phyloP scores from a whole-genome alignment of 2,113 vertebrate species.

The Ifrita kowaldi region DNA sequence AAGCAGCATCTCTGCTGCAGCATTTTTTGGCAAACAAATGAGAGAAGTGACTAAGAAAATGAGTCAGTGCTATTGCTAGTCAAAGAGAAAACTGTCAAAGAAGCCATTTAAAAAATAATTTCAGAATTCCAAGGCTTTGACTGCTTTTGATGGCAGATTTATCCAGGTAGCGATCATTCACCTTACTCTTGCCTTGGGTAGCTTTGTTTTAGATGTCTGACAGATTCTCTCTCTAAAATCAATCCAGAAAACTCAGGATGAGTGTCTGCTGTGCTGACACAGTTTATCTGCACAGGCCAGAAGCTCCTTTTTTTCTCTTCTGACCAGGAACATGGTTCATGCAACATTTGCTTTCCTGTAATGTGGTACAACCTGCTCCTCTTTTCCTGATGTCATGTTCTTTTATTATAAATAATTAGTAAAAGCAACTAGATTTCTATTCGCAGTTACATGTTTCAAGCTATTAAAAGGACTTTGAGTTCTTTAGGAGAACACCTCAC shows the following conservation, averaged over 20 bases:
- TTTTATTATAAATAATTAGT: neutral
- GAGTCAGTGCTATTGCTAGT: neutral
- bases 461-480: neutral
- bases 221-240: neutral
- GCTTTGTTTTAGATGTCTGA: neutral
- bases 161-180: neutral
- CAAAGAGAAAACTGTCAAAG: neutral
- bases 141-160: neutral
- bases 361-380: neutral
- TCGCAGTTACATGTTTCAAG: neutral
- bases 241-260: neutral
- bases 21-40: neutral
- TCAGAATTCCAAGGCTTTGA: neutral
- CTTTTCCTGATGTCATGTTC: neutral
- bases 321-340: neutral
- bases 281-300: neutral
- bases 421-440: neutral
- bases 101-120: neutral
- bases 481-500: neutral
- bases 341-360: neutral
- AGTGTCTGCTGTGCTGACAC: neutral
- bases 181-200: fast-evolving
- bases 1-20: neutral
- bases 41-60: neutral
- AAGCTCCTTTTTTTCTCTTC: neutral